Base-by-base conservation (phyloP, 2,797 vertebrate species). In the Streptopelia turtur region DNA sequence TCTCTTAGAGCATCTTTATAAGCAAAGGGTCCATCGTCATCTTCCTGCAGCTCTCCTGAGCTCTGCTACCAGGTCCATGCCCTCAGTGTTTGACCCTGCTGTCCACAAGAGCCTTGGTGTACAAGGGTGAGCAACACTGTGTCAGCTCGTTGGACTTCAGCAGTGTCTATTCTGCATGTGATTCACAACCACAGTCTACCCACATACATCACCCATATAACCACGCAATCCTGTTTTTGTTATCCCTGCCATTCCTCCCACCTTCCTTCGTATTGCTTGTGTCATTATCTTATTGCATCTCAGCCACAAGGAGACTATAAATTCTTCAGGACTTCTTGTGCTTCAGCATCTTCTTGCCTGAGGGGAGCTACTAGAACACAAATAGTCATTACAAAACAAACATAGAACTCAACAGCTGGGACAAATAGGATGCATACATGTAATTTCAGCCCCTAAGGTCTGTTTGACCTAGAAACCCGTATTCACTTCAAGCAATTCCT, bases 381-480 rank as follows among this genome's bases (percentile, higher is more conserved):
- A 94, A 83, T 0, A 90, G 68, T 86, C 74, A 17, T 79, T 89
- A 31, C 56, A 88, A 94, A 96, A 87, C 55, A 93, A 89, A 81
- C 68, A 70, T 1, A 86, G 82, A 83, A 53, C 25, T 93, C 70
- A 66, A 76, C 59, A 88, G 61, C 85, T 81, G 76, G 69, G 87
- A 83, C n/a, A 72, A 93, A 72, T 76, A 91, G 89, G 57, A 87
- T 4, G 6, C 27, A 68, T 79, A 33, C 27, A 77, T 65, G 14
- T 69, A 57, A 71, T 76, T 86, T 86, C 59, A 94, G 55, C 39
- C 87, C 47, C 55, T 59, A 56, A 90, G 76, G 83, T 76, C 82
- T 89, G 30, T 90, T 91, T 96, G 87, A 91, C 95, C 95, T 93
- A 90, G 87, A 96, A 96, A 95, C 72, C 69, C 63, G 35, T 84